A percentile compares a stretch with the other conserved stretches of the same genome.
Conservation (phyloP, 2,113 vertebrate species). For the Prionailurus viverrinus region DNA sequence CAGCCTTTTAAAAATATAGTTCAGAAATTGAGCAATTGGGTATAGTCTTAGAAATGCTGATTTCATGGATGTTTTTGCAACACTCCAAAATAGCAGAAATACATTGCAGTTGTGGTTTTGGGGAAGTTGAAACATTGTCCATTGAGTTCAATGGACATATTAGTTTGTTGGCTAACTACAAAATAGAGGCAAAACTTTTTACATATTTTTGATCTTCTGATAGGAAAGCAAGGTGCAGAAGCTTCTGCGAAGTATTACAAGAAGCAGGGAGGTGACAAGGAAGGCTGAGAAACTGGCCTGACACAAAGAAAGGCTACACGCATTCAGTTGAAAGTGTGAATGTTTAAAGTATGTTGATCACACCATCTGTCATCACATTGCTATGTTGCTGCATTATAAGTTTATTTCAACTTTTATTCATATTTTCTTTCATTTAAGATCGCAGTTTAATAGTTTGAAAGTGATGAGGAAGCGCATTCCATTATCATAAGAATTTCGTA, state of each 20-base stretch:
- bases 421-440: not conserved
- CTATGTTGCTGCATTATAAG: not conserved
- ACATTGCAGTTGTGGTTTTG: not conserved
- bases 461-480: not conserved
- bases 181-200: not conserved
- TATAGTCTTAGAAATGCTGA: not conserved
- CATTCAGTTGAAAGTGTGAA: not conserved
- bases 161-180: slow-evolving; percentile 25
- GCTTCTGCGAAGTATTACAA: not conserved
- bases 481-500: not conserved
- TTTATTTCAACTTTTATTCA: not conserved
- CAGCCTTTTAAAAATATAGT: not conserved
- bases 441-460: not conserved
- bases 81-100: not conserved
- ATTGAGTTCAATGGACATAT: not conserved
- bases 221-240: not conserved
- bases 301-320: not conserved
- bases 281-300: not conserved
- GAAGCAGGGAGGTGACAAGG: not conserved
- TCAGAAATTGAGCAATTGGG: not conserved
- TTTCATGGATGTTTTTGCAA: not conserved
- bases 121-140: not conserved
- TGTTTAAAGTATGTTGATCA: not conserved
- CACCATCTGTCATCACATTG: not conserved
- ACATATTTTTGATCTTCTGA: not conserved